Conservation (phyloP, 2,113 vertebrate species). For the Setophaga coronata region DNA sequence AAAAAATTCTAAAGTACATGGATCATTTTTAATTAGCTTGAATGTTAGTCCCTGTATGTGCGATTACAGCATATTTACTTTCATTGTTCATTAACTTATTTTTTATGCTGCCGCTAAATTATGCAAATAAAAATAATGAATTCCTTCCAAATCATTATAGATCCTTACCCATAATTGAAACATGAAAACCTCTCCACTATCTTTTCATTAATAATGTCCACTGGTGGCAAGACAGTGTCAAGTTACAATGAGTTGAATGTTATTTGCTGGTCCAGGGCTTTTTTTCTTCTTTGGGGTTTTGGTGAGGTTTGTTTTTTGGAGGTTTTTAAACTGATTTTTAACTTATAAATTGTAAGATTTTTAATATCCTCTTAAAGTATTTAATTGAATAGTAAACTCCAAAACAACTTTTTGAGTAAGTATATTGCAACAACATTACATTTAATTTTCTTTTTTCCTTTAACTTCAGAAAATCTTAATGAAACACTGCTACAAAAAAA, state of each 20-base stretch:
- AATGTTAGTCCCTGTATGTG: neutral
- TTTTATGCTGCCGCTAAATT: neutral
- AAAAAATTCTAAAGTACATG: neutral
- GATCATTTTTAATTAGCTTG: neutral
- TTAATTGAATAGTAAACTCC: neutral
- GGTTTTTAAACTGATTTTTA: neutral
- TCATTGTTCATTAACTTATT: constrained; percentile 2
- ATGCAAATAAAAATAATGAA: neutral
- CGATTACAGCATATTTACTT: neutral
- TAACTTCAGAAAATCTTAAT: neutral
- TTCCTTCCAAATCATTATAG: neutral
- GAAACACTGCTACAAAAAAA: neutral
- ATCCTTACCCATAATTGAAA: neutral
- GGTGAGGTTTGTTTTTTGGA: neutral
- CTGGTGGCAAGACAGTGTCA: neutral
- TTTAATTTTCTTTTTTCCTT: neutral
- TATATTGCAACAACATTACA: neutral
- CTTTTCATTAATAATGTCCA: neutral
- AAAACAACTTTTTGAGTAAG: neutral
- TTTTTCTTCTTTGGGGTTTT: neutral
- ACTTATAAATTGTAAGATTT: neutral
- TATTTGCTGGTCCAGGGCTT: neutral
- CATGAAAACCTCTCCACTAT: neutral
- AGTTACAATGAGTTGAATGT: neutral
- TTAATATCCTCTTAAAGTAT: neutral